These are phyloP conservation scores for Plebejus melissa DNA, from an alignment of 2,888 invertebrate species.

Conservation along the genomic window DNA sequence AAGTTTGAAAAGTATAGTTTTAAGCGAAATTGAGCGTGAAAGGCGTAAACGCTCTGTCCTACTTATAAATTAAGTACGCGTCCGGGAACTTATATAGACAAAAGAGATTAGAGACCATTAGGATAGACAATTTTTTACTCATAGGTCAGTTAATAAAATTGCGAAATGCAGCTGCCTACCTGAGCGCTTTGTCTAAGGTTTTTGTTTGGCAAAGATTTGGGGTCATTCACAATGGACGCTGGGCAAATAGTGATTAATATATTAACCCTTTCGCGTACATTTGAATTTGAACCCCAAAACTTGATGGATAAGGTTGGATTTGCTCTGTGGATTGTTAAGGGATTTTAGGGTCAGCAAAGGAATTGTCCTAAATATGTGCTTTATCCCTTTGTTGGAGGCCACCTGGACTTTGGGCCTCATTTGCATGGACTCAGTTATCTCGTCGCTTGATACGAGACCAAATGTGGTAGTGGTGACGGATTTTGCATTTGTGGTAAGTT, in stretches of 20 bases:
- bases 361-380: conserved; percentile 45
- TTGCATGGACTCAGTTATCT: conserved; percentile 33
- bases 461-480: not conserved
- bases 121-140: not conserved
- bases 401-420: conserved; percentile 56
- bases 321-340: conserved; percentile 31
- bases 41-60: no score
- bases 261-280: conserved; percentile 27
- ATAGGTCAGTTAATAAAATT: not conserved
- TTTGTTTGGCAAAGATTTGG: conserved; percentile 37
- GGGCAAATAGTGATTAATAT: conserved; percentile 38
- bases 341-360: conserved; percentile 53
- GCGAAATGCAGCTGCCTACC: conserved; percentile 53
- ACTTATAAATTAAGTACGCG: no score
- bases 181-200: conserved; percentile 46
- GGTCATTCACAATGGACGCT: conserved; percentile 45
- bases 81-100: not conserved
- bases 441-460: not conserved
- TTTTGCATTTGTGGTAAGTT: not conserved
- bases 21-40: no score
- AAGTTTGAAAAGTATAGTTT: no score
- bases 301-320: conserved; percentile 31
- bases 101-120: not conserved
- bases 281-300: conserved; percentile 32
- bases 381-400: conserved; percentile 47